Conservation (phyloP, 64 coral and sea anemone species). For the Montipora efflorescens region DNA sequence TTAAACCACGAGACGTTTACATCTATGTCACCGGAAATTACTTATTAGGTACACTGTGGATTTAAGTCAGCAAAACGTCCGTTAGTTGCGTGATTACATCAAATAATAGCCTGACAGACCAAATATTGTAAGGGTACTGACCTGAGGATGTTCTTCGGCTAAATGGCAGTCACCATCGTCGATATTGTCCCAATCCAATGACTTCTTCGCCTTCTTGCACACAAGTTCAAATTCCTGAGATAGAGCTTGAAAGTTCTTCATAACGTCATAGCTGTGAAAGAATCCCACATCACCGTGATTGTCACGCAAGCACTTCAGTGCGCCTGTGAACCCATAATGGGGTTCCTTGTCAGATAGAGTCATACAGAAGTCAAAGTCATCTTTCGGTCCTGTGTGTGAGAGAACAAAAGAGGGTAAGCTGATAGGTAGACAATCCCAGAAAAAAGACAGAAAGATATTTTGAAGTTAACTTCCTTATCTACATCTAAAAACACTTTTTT, state of each 20-base stretch:
- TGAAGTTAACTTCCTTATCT: too few relatives aligned
- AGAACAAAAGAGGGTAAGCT: not conserved
- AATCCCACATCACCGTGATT: slow-evolving; percentile 41
- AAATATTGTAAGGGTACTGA: not conserved
- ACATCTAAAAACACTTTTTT: too few relatives aligned
- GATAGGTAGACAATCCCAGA: not conserved
- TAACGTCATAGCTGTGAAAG: slow-evolving; percentile 65
- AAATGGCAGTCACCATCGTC: slow-evolving; percentile 21
- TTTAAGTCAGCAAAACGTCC: not conserved
- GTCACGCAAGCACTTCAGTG: slow-evolving; percentile 36
- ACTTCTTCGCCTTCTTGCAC: not conserved
- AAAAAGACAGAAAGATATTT: too few relatives aligned
- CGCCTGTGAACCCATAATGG: slow-evolving; percentile 45
- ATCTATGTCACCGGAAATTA: too few relatives aligned
- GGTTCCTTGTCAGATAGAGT: slow-evolving; percentile 55
- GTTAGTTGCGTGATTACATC: too few relatives aligned
- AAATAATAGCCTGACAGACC: too few relatives aligned
- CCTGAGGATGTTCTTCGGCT: slow-evolving; percentile 49
- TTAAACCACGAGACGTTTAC: too few relatives aligned
- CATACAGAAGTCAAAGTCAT: slow-evolving; percentile 31
- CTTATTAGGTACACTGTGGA: too few relatives aligned
- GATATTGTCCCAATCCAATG: slow-evolving; percentile 22
- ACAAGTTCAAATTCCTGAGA: slow-evolving; percentile 13
- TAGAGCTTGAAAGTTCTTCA: slow-evolving; percentile 17
- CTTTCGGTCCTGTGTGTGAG: not conserved